phyloP scores from a whole-genome alignment of 2,888 invertebrate species.

The Lysandra coridon region DNA sequence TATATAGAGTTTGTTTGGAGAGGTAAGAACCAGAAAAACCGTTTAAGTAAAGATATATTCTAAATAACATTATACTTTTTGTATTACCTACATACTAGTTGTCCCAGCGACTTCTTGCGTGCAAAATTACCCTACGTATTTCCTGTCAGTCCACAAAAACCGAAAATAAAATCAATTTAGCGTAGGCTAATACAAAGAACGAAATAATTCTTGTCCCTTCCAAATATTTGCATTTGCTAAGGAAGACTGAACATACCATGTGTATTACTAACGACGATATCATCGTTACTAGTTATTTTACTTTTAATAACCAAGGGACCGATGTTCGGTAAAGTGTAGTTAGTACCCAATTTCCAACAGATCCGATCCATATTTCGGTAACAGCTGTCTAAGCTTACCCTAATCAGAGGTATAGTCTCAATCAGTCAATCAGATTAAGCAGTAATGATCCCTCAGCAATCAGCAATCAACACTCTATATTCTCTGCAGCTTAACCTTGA shows the following conservation, averaged over 20 bases:
- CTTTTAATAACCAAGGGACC: background rate
- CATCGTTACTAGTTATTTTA: no score
- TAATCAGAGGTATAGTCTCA: background rate
- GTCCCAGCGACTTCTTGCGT: no score
- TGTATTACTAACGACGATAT: background rate
- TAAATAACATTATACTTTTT: no score
- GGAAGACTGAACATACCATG: no score
- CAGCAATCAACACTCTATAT: background rate
- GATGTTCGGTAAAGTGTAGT: background rate
- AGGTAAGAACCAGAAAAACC: background rate
- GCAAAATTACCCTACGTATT: no score
- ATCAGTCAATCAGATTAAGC: background rate
- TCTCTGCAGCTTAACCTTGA: background rate
- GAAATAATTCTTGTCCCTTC: no score
- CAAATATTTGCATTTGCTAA: no score
- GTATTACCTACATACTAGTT: no score
- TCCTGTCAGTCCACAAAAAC: no score
- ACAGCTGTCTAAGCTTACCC: background rate
- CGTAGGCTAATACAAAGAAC: no score
- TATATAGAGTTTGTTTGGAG: background rate
- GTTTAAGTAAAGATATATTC: background rate
- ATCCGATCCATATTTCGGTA: background rate
- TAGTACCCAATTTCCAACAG: background rate
- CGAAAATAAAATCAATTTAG: no score
- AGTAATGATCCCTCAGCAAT: background rate